Evolutionary conservation across 2,888 invertebrate genomes (phyloP).

Genomic region (Chloroclystis v-ata): DNA sequence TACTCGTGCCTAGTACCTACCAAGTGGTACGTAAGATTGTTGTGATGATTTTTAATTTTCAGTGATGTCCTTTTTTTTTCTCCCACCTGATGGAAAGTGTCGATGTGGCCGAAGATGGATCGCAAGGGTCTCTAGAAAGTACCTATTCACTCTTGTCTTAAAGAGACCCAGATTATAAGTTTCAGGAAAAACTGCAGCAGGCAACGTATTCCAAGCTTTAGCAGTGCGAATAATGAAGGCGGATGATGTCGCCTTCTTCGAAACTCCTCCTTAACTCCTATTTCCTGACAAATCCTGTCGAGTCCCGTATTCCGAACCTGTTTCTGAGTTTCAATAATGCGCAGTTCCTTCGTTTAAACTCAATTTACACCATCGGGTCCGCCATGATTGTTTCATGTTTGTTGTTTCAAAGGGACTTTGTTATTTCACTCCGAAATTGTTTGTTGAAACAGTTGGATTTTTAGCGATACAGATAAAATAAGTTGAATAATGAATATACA

Average conservation of each 20-base stretch:
- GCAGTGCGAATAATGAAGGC: too few species aligned
- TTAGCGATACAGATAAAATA: neutral
- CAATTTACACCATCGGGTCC: constrained; percentile 14
- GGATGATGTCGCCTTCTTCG: neutral
- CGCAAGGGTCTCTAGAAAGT: too few species aligned
- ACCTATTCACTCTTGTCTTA: too few species aligned
- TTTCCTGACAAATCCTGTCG: neutral
- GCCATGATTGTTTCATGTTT: constrained; percentile 3
- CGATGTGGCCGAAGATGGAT: too few species aligned
- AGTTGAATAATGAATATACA: neutral
- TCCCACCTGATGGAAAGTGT: too few species aligned
- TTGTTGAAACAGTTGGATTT: neutral
- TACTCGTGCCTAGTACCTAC: too few species aligned
- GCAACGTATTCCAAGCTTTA: too few species aligned
- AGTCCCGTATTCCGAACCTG: neutral
- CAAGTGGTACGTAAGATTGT: too few species aligned
- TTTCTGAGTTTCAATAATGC: neutral
- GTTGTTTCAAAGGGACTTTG: neutral
- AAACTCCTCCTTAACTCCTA: neutral
- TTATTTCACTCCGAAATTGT: neutral
- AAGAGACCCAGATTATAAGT: too few species aligned
- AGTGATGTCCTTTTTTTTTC: too few species aligned
- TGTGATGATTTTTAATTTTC: too few species aligned
- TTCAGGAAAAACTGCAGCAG: too few species aligned
- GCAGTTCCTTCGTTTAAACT: constrained; percentile 4